Percentiles rank a stretch among this genome's conserved stretches.
Conservation (phyloP, 2,888 invertebrate genomes). For the Parnassius smintheus region DNA sequence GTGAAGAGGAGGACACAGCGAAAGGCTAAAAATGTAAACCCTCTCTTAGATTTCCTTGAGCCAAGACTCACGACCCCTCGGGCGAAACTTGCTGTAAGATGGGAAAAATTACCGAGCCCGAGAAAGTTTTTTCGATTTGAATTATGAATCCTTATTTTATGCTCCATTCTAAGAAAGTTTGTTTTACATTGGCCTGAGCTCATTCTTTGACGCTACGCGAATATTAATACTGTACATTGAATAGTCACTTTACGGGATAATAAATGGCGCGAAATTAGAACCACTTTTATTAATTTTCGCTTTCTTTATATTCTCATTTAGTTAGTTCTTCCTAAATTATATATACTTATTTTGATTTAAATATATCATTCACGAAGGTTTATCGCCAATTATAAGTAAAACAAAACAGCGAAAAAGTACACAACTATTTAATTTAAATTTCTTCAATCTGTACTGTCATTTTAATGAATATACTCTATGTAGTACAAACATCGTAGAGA, state of each 20-base stretch:
- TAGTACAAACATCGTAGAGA: no score
- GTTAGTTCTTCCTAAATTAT: not conserved
- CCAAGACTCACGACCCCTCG: conserved; percentile 69
- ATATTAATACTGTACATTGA: conserved; percentile 60
- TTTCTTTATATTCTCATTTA: conserved; percentile 14
- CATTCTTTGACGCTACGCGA: conserved; percentile 60
- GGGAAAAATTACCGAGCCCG: conserved; percentile 77
- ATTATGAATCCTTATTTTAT: conserved; percentile 81
- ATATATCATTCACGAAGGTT: no score
- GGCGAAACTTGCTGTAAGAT: conserved; percentile 75
- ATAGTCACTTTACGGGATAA: conserved; percentile 39
- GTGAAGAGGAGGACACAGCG: conserved; percentile 75
- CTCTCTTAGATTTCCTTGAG: conserved; percentile 74
- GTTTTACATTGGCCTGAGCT: conserved; percentile 64
- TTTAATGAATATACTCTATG: no score
- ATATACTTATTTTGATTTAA: no score
- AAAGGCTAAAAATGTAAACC: conserved; percentile 80
- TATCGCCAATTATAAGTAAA: no score
- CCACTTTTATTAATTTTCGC: conserved; percentile 14
- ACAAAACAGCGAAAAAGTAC: no score
- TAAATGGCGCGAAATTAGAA: conserved; percentile 24
- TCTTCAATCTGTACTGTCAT: no score
- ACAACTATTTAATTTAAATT: no score
- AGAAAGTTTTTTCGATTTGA: conserved; percentile 80
- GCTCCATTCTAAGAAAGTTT: conserved; percentile 69